Evolutionary conservation across 2,888 invertebrate species (phyloP), one percentile per base, ranked within the genome.

Genomic region (Yponomeuta malinellus): DNA sequence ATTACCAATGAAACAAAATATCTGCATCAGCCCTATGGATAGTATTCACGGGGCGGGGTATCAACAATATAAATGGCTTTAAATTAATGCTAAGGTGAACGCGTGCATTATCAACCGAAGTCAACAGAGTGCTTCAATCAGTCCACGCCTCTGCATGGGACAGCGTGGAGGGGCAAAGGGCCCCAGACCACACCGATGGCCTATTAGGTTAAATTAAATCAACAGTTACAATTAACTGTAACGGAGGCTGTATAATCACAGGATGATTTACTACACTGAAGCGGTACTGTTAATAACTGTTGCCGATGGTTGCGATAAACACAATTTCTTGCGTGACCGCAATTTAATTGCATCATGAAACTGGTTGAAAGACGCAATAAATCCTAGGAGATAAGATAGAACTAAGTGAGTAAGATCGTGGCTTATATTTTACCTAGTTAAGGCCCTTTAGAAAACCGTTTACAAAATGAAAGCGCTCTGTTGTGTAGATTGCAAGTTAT

Each of bases 61-160:
- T 81, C 79, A 75, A 78, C 71, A 72, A 79, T 80, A 78, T 81
- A 83, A 78, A 83, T 77, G 80, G 79, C 74, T 77, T 79, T 79
- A 81, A 74, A 76, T 83, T 84, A 78, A 81, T 85, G 85, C 82
- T 86, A 86, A 87, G 86, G 85, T 83, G 79, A 85, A 82, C 84
- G 78, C 81, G 84, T 85, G 78, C 78, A 77, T 77, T 78, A 78
- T 77, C 76, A 77, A 74, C 74, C 75, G 72, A 71, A 68, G 76
- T 74, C 74, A 72, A 79, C 75, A 76, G 78, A 79, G 81, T 82
- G 79, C 79, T 78, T 80, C 15, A 78, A 77, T 78, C 74, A 78
- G 75, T 77, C 72, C 74, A 83, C 86, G 84, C 85, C 85, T 84
- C 81, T 82, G 83, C 84, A 74, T 72, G 71, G 59, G 70, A 70